Base-by-base conservation (phyloP, 2,888 invertebrate genomes). In the Acanthacorydalis orientalis region DNA sequence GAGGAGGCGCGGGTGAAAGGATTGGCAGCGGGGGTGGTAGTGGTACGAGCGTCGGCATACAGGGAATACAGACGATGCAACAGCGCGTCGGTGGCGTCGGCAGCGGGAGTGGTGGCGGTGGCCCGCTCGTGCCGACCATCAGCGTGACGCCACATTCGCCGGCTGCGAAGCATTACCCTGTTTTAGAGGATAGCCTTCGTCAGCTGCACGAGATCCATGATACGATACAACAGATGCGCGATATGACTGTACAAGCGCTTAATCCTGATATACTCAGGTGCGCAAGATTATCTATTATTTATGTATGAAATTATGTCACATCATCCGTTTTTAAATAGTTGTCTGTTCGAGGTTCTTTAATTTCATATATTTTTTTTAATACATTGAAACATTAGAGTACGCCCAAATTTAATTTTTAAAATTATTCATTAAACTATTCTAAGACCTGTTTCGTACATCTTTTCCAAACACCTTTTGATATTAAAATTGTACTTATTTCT, bases 141-240 rank as follows among this genome's bases (percentile, higher is more conserved):
- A 87, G 86, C 67, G 87, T 89, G 53, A 88, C 88, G 49, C 87
- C 88, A 12, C 87, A 88, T 65, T 87, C 87, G 53, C 87, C 88
- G 10, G 85, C 86, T 51, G 77, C 74, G 53, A 80, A 78, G 56
- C 76, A 78, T 56, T 78, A 78, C 60, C 76, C 77, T 48, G 73
- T 80, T 53, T 53, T 65, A 60, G 85, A 84, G 59, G 84, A 85
- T 63, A 83, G 82, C 59, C 64, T 82, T 55, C 79, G 80, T 56
- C 83, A 85, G 60, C 69, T 86, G 52, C 75, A 83, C 50, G 75
- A 83, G 52, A 73, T 86, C 44, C 82, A 83, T 60, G 81, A 83
- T 52, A 79, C 75, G 48, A 81, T 85, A 52, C 83, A 85, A 63
- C 80, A 78, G 52, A 83, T 85, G 81, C 72, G 83, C 52, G 81